Evolutionary conservation across 2,797 vertebrate species (phyloP).

Genomic region (Caiman crocodilus): DNA sequence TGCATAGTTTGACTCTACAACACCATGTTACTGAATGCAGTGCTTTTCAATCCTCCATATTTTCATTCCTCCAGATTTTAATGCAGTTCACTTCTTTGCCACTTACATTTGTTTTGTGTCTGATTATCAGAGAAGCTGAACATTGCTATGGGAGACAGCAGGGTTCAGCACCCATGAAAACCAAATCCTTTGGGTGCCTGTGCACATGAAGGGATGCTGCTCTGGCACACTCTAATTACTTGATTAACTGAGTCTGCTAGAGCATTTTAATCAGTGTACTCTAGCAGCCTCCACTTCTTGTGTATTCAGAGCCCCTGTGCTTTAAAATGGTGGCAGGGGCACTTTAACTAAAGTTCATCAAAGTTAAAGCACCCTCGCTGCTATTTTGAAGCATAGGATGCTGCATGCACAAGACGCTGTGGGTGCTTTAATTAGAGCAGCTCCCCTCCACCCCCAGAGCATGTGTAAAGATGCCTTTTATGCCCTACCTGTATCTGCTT

Average conservation of each 20-base stretch:
- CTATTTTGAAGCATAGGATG: no score
- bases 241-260: no score
- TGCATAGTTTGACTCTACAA: neutral
- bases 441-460: neutral
- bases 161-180: neutral
- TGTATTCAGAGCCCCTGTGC: no score
- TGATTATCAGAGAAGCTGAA: neutral
- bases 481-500: conserved; percentile 19
- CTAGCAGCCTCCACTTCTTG: no score
- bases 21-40: neutral
- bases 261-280: no score
- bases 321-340: no score
- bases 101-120: neutral
- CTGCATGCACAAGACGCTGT: neutral
- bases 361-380: no score
- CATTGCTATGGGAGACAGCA: neutral
- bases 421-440: neutral
- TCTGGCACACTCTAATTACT: no score
- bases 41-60: neutral
- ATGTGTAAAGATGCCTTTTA: conserved; percentile 2
- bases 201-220: no score
- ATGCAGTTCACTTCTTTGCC: neutral
- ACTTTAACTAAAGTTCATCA: no score
- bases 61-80: neutral
- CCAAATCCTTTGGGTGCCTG: no score